These are phyloP conservation scores for Holothuria glaberrima DNA, from an alignment of 35 echinoderm and acorn worm genomes.

Conservation along the genomic window DNA sequence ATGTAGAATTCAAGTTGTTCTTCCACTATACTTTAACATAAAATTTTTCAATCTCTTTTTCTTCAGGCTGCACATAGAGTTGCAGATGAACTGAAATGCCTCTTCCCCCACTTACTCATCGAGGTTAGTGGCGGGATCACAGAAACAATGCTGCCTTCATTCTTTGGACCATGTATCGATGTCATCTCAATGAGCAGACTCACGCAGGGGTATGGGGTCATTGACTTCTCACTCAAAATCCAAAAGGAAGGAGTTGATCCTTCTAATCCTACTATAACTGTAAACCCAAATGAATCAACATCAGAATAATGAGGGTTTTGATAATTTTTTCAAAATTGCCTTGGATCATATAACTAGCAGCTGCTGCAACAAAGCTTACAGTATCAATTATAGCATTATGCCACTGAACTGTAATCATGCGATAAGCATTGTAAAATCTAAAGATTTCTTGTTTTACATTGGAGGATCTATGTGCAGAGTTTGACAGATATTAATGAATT, in stretches of 20 bases:
- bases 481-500: too few species aligned
- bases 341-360: neutral
- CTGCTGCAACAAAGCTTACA: neutral
- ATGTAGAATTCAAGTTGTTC: too few species aligned
- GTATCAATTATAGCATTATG: neutral
- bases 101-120: slow-evolving; percentile 78
- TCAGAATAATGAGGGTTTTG: neutral
- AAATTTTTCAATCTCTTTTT: neutral
- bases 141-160: slow-evolving; percentile 61
- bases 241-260: slow-evolving; percentile 85
- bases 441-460: too few species aligned
- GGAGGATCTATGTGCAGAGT: too few species aligned
- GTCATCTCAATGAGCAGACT: slow-evolving; percentile 86
- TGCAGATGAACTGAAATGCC: slow-evolving; percentile 71
- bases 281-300: neutral
- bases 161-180: slow-evolving; percentile 80
- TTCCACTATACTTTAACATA: neutral
- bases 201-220: slow-evolving; percentile 83
- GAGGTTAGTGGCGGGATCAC: slow-evolving; percentile 94
- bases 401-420: neutral
- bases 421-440: too few species aligned
- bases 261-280: slow-evolving; percentile 68
- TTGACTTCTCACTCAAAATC: slow-evolving; percentile 96
- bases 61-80: slow-evolving; percentile 70
- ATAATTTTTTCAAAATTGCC: neutral